Conservation (phyloP, 2,888 invertebrate species). For the Polydrusus cervinus region DNA sequence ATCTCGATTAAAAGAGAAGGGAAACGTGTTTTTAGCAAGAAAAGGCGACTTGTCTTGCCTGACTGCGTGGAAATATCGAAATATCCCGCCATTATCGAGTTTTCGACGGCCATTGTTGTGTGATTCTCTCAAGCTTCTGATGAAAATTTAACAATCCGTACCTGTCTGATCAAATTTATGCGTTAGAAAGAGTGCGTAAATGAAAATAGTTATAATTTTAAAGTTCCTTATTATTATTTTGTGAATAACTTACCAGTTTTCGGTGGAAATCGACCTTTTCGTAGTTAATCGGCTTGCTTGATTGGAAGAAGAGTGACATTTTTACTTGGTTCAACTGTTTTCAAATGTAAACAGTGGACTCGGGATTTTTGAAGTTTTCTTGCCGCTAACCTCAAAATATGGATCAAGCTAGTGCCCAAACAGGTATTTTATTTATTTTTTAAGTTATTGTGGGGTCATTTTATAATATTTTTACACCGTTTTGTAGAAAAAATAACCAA, state of each 20-base stretch:
- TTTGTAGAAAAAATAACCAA: slow-evolving; percentile 36
- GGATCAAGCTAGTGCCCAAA: slow-evolving; percentile 38
- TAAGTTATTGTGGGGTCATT: slow-evolving; percentile 5
- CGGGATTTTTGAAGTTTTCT: slow-evolving; percentile 34
- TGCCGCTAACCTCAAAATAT: slow-evolving; percentile 46
- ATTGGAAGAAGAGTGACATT: slow-evolving; percentile 36
- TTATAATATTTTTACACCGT: background rate
- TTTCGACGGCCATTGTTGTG: slow-evolving; percentile 26
- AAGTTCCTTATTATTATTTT: background rate
- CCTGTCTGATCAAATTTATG: slow-evolving; percentile 25
- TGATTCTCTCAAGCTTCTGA: slow-evolving; percentile 12
- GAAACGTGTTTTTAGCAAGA: slow-evolving; percentile 1
- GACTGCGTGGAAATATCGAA: slow-evolving; percentile 17
- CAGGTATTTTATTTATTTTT: slow-evolving; percentile 36
- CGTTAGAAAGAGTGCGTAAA: slow-evolving; percentile 33
- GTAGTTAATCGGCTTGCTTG: slow-evolving; percentile 19
- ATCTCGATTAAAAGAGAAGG: slow-evolving; percentile 35
- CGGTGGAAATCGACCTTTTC: background rate
- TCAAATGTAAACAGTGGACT: slow-evolving; percentile 45
- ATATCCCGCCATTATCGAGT: slow-evolving; percentile 40
- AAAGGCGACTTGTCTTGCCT: slow-evolving; percentile 6
- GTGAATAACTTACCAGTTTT: slow-evolving; percentile 10
- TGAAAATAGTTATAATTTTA: slow-evolving; percentile 3
- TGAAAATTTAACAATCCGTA: slow-evolving; percentile 32
- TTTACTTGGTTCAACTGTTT: slow-evolving; percentile 38